Evolutionary conservation across 2,797 vertebrate species (phyloP).

Genomic region (Galaxias olidus): DNA sequence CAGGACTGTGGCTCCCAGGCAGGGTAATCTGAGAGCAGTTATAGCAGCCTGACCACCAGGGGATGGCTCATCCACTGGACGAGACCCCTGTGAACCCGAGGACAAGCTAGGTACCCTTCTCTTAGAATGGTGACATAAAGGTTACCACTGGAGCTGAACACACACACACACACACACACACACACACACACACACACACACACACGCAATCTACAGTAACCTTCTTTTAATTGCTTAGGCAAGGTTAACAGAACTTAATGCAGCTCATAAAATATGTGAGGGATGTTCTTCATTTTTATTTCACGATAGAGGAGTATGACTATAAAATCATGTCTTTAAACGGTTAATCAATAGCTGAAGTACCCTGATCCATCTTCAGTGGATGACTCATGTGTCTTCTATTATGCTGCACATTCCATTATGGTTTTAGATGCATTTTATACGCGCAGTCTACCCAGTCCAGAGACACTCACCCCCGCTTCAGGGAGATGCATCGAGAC

Average conservation of each 20-base stretch:
- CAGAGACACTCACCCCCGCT: slow-evolving; percentile 12
- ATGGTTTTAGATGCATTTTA: slow-evolving; percentile 31
- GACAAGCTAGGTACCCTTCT: slow-evolving; percentile 46
- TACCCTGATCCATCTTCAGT: slow-evolving; percentile 49
- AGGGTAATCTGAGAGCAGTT: slow-evolving; percentile 57
- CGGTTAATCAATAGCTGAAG: slow-evolving; percentile 55
- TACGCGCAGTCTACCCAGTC: slow-evolving; percentile 30
- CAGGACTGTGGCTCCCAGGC: slow-evolving; percentile 42
- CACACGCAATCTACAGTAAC: neutral
- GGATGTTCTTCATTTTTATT: slow-evolving; percentile 41
- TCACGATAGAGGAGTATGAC: slow-evolving; percentile 29
- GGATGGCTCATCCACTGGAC: slow-evolving; percentile 58
- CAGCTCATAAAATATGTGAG: slow-evolving; percentile 23
- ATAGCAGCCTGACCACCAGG: slow-evolving; percentile 57
- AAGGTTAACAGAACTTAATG: slow-evolving; percentile 3
- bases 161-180: slow-evolving; percentile 1
- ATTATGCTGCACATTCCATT: slow-evolving; percentile 52
- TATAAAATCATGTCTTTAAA: slow-evolving; percentile 16
- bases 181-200: slow-evolving; percentile 4
- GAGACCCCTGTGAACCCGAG: slow-evolving; percentile 65
- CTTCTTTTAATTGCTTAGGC: neutral
- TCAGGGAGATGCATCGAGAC: neutral
- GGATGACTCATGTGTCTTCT: slow-evolving; percentile 60
- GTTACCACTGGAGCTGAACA: slow-evolving; percentile 53
- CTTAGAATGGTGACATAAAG: slow-evolving; percentile 69